These are phyloP conservation scores for Tortricodes alternella DNA, from an alignment of 2,888 invertebrate genomes.

Conservation along the genomic window DNA sequence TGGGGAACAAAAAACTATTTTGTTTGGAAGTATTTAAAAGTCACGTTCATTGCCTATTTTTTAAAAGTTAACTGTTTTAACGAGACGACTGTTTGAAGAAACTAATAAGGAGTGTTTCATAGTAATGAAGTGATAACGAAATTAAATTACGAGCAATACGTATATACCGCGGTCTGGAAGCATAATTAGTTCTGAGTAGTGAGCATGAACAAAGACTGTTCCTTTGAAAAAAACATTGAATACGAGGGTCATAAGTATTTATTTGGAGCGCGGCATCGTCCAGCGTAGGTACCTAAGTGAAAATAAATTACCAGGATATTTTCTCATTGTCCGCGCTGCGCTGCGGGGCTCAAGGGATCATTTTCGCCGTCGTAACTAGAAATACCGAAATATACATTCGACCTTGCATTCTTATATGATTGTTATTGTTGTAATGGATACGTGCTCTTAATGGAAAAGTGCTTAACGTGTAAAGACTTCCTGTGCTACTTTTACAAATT, in stretches of 20 bases:
- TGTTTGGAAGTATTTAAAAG: too few relatives aligned
- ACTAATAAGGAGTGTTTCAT: too few relatives aligned
- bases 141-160: not conserved
- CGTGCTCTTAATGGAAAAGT: slow-evolving; percentile 17
- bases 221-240: slow-evolving; percentile 37
- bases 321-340: slow-evolving; percentile 37
- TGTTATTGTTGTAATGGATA: slow-evolving; percentile 18
- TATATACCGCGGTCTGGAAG: not conserved
- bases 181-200: slow-evolving; percentile 5
- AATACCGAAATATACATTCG: slow-evolving; percentile 10
- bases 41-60: too few relatives aligned
- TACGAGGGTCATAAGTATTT: slow-evolving; percentile 45
- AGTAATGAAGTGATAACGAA: too few relatives aligned
- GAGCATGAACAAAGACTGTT: slow-evolving; percentile 14
- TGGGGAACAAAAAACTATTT: too few relatives aligned
- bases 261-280: slow-evolving; percentile 38
- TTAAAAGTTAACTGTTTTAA: too few relatives aligned
- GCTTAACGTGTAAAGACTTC: slow-evolving; percentile 1
- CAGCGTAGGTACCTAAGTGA: slow-evolving; percentile 45
- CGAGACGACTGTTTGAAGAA: too few relatives aligned
- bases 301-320: slow-evolving; percentile 47
- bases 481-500: not conserved
- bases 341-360: slow-evolving; percentile 27
- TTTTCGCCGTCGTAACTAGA: slow-evolving; percentile 37
- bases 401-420: too few relatives aligned